Conservation (phyloP, 35 echinoderm and acorn worm genomes). For the Apostichopus californicus region DNA sequence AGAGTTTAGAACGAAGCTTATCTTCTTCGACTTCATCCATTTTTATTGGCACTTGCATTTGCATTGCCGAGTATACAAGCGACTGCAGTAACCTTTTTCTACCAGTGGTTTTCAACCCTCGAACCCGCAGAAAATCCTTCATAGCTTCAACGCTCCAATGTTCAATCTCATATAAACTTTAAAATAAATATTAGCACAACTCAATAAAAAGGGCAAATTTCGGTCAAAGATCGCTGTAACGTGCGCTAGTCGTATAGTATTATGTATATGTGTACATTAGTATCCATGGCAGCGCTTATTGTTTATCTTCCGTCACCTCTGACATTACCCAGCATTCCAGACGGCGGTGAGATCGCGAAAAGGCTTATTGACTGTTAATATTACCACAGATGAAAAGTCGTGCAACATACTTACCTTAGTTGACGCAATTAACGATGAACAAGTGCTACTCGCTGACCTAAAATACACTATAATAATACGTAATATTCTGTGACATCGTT, state of each 20-base stretch:
- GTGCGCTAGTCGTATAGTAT: background rate
- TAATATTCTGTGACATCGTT: too few species aligned
- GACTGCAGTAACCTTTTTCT: conserved; percentile 27
- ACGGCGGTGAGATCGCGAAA: background rate
- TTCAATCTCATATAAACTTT: conserved; percentile 34
- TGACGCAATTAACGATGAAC: too few species aligned
- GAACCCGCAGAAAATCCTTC: conserved; percentile 13
- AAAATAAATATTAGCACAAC: background rate
- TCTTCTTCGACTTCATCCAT: background rate
- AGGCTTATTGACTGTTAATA: background rate
- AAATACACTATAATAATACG: too few species aligned
- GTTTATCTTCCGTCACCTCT: background rate
- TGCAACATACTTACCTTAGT: too few species aligned
- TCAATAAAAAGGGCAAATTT: background rate
- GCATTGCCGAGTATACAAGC: conserved; percentile 7
- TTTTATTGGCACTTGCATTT: background rate
- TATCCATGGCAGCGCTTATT: background rate
- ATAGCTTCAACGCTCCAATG: conserved; percentile 35
- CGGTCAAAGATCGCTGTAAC: background rate
- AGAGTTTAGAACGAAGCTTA: conserved; percentile 8
- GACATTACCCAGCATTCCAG: background rate
- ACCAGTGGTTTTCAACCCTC: conserved; percentile 32
- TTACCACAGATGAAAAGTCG: too few species aligned
- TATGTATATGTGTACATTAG: background rate
- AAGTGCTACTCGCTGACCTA: too few species aligned